Base-by-base conservation (phyloP, 2,113 vertebrate species). In the Sapajus apella region DNA sequence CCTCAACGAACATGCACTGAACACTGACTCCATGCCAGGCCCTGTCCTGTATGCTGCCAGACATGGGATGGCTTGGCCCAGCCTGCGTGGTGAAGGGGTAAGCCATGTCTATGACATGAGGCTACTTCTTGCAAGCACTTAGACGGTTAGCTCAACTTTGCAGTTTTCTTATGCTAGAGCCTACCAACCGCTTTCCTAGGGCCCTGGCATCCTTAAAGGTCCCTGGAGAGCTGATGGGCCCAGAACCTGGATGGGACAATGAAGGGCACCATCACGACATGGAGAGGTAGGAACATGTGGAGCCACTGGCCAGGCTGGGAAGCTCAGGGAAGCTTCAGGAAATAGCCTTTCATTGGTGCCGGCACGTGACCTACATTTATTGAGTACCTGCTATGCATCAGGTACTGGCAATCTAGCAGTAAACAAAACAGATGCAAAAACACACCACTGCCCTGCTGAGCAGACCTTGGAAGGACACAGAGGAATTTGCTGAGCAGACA, bases 391-490 rank as follows among this genome's bases (percentile, higher is more conserved):
- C 75, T 35, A 7, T 2, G 37, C 9, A 11, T 20, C 75, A 52
- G 88, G 35, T 45, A 23, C 30, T 37, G 23, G 20, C 27, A 5
- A 21, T 17, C 40, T 30, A 35, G 43, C 20, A 35, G 35, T 47
- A 21, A 45, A 21, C 47, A 45, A 56, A 79, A 55, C 45, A 14
- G 20, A 20, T 25, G 6, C 25, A 45, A 35, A 6, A 64, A 32
- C 6, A 17, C n/a, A 14, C 37, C 7, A 0, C 18, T 17, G 0
- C 56, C 13, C 37, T 0, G 27, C 25, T 10, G 8, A 10, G 40
- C 52, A 70, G 52, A 11, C 16, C 32, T 7, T 4, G 25, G 37
- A 55, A 18, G 9, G 6, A 25, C 40, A 35, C 21, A 23, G 2
- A 70, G 61, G 50, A 40, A 13, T 18, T 23, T 61, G 40, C 23